Percentiles rank a stretch among this genome's conserved stretches.
Conservation (phyloP, 2,113 vertebrate genomes). For the Silurus glanis region DNA sequence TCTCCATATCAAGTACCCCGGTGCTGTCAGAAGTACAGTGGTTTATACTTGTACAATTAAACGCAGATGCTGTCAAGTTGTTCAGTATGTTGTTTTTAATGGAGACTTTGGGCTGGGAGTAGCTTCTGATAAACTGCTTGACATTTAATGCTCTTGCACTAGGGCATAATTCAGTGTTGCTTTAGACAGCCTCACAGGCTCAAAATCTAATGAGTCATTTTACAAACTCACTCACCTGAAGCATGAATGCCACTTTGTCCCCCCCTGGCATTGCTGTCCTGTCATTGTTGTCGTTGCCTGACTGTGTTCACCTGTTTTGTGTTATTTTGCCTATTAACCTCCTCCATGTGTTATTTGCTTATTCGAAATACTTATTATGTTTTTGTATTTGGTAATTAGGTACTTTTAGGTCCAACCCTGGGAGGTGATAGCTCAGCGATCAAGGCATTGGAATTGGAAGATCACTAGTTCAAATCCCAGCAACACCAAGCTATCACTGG, state of each 20-base stretch:
- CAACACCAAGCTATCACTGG: too few relatives aligned
- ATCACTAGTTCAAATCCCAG: too few relatives aligned
- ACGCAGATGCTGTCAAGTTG: conserved; percentile 7
- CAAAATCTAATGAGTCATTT: not conserved
- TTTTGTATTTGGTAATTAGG: not conserved
- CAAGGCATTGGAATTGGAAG: too few relatives aligned
- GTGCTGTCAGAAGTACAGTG: not conserved
- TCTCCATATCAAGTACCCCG: not conserved
- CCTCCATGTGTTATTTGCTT: not conserved
- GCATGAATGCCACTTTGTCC: not conserved
- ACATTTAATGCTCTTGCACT: not conserved
- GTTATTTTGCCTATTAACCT: not conserved
- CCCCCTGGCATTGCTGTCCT: not conserved
- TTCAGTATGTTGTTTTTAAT: not conserved
- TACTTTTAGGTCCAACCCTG: not conserved
- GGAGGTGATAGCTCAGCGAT: too few relatives aligned
- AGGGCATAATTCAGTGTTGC: not conserved
- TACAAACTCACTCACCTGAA: not conserved
- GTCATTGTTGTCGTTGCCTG: not conserved
- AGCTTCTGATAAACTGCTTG: not conserved
- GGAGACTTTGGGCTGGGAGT: not conserved
- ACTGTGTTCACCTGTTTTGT: not conserved
- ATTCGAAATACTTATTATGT: not conserved
- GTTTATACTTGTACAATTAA: not conserved
- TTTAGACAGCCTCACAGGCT: not conserved